Evolutionary conservation across 2,888 invertebrate species (phyloP).

Genomic region (Morinoia aosen): DNA sequence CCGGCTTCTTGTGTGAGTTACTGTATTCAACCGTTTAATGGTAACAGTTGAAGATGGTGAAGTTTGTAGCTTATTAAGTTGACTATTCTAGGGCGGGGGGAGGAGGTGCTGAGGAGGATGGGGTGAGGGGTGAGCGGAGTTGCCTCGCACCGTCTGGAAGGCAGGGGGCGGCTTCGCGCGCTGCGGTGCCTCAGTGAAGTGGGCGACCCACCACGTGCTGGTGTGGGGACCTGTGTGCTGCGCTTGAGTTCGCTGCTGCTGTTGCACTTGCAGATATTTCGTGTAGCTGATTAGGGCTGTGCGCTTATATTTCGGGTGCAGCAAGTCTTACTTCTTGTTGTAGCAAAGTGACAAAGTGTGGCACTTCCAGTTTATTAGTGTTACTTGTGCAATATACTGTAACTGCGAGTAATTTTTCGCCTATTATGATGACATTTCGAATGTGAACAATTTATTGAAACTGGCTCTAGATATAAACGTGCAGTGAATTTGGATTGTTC

Average conservation of each 20-base stretch:
- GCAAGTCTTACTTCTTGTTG: neutral
- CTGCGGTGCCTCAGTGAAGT: neutral
- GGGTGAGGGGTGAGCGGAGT: neutral
- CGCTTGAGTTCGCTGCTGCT: neutral
- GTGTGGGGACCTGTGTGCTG: neutral
- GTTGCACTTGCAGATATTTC: neutral
- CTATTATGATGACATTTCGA: neutral
- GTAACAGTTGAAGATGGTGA: neutral
- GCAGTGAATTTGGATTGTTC: neutral
- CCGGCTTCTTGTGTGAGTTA: no score
- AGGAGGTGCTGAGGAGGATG: neutral
- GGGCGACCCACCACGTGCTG: neutral
- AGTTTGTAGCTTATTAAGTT: no score
- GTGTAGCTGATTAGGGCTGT: neutral
- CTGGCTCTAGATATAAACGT: no score
- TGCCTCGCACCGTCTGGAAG: neutral
- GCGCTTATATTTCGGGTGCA: neutral
- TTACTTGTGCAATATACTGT: neutral
- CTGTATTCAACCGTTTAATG: neutral
- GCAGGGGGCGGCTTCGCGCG: neutral
- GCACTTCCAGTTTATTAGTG: neutral
- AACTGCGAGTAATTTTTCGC: no score
- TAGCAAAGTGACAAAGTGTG: neutral
- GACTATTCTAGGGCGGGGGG: no score
- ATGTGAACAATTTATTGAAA: neutral